Percentiles rank a stretch among this genome's conserved stretches.
phyloP scores from a whole-genome alignment of 2,888 invertebrate genomes.

The Cacoxenus indagator region DNA sequence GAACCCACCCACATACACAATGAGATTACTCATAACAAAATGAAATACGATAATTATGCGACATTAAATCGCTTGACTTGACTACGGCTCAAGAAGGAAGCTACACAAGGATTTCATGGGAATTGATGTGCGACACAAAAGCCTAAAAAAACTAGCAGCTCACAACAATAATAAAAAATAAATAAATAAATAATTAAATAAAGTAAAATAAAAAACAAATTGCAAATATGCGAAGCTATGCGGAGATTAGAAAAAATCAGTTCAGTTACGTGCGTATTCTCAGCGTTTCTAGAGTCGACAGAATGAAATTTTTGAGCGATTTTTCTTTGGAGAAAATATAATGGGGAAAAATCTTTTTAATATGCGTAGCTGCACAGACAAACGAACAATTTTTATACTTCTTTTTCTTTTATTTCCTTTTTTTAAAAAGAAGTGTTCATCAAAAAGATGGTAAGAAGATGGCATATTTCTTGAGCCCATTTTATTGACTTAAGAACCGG shows the following conservation, averaged over 20 bases:
- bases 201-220: neutral
- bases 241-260: conserved; percentile 7
- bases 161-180: neutral
- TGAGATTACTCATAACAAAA: conserved; percentile 51
- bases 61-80: conserved; percentile 56
- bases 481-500: too few species aligned
- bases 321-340: neutral
- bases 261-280: neutral
- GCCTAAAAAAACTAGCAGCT: neutral
- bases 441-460: too few species aligned
- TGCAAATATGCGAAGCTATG: neutral
- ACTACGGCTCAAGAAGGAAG: neutral
- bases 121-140: neutral
- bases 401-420: conserved; percentile 31
- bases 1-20: conserved; percentile 4
- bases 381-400: conserved; percentile 61
- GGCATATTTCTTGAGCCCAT: too few species aligned
- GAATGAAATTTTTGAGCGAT: neutral
- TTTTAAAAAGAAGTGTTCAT: too few species aligned
- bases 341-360: conserved; percentile 45
- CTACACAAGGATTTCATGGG: neutral
- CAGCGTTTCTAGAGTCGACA: too few species aligned
- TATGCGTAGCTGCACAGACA: conserved; percentile 54
- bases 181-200: neutral
- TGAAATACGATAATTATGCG: conserved; percentile 63